phyloP scores from a whole-genome alignment of 1,140 invertebrate species.

The Diachasmimorpha longicaudata region DNA sequence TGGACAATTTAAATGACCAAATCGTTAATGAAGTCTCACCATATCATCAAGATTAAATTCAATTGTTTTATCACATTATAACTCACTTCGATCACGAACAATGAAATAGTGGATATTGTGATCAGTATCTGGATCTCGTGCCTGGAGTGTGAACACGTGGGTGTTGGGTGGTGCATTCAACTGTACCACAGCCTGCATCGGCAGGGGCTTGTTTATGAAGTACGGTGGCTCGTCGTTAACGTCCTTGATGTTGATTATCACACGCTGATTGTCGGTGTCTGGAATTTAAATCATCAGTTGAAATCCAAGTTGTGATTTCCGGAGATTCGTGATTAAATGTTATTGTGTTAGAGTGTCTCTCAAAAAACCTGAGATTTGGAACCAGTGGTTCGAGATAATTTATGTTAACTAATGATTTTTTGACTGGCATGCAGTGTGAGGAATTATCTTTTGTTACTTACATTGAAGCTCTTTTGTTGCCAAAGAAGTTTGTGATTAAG shows the following conservation, averaged over 20 bases:
- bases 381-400: background rate
- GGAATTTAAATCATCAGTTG: constrained; percentile 49
- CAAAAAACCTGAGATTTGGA: background rate
- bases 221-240: constrained; percentile 96
- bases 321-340: background rate
- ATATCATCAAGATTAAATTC: background rate
- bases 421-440: background rate
- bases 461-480: constrained; percentile 50
- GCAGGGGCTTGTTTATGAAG: constrained; percentile 92
- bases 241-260: constrained; percentile 93
- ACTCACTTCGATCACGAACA: constrained; percentile 80
- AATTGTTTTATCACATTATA: background rate
- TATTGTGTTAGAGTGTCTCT: background rate
- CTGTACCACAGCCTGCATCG: constrained; percentile 96
- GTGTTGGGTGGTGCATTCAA: constrained; percentile 93
- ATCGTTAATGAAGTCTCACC: background rate
- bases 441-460: constrained; percentile 40
- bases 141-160: constrained; percentile 93
- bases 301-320: background rate
- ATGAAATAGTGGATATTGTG: constrained; percentile 96
- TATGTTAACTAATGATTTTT: background rate
- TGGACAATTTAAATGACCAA: constrained; percentile 18
- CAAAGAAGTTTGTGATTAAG: constrained; percentile 30
- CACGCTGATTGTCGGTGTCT: constrained; percentile 93
- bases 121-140: constrained; percentile 92